Evolutionary conservation across 1,140 invertebrate species (phyloP).

Genomic region (fruit fly (Drosophila melanogaster)): DNA sequence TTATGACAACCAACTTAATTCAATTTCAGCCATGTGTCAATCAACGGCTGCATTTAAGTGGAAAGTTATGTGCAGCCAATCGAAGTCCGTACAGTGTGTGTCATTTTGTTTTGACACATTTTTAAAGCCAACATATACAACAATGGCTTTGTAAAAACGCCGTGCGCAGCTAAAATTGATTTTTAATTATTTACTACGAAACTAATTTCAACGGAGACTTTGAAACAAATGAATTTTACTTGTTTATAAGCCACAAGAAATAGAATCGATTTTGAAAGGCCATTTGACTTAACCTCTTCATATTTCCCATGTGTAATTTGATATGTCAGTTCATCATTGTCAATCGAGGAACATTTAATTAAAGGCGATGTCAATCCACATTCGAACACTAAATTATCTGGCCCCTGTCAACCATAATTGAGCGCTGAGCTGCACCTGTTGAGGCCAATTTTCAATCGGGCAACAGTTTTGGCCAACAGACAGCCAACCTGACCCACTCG

Average conservation of each 20-base stretch:
- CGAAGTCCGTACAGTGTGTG: conserved; percentile 7
- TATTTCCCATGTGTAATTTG: conserved; percentile 3
- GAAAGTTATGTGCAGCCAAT: conserved; percentile 70
- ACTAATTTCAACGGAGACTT: not conserved
- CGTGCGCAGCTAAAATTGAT: conserved; percentile 13
- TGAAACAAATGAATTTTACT: conserved; percentile 2
- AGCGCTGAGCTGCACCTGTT: conserved; percentile 46
- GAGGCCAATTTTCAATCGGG: conserved; percentile 21
- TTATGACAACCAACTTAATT: conserved; percentile 68
- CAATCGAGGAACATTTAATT: conserved; percentile 40
- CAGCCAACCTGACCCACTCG: conserved; percentile 24
- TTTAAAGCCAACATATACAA: conserved; percentile 2
- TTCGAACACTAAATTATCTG: conserved; percentile 42
- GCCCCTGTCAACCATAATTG: conserved; percentile 43
- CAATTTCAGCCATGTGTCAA: conserved; percentile 79
- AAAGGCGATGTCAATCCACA: conserved; percentile 23
- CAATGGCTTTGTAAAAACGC: not conserved
- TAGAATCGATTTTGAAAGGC: not conserved
- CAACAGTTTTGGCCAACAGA: conserved; percentile 19
- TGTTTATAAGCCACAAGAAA: conserved; percentile 8
- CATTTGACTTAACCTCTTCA: not conserved
- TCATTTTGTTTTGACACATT: conserved; percentile 41
- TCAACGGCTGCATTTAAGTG: conserved; percentile 78
- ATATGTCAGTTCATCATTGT: conserved; percentile 15
- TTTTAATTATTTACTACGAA: conserved; percentile 31